phyloP scores from a whole-genome alignment of 1,140 invertebrate genomes.

The Diorhabda sublineata region DNA sequence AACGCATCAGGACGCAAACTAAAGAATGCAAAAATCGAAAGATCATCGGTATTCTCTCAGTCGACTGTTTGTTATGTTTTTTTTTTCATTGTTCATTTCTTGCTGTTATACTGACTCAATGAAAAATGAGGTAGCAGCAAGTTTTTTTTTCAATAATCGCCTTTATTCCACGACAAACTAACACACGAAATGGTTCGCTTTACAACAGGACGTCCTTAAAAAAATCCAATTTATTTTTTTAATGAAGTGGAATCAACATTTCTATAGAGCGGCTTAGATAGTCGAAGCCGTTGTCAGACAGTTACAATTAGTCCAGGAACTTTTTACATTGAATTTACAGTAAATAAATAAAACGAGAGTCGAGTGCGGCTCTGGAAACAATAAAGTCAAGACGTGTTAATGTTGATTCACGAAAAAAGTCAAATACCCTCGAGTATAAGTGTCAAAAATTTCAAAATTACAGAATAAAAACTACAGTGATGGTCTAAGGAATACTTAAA shows the following conservation, averaged over 20 bases:
- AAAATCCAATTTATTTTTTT: slow-evolving; percentile 33
- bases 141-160: slow-evolving; percentile 11
- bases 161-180: slow-evolving; percentile 10
- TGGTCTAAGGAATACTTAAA: too few relatives aligned
- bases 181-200: slow-evolving; percentile 7
- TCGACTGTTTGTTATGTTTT: slow-evolving; percentile 20
- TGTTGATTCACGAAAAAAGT: too few relatives aligned
- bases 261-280: slow-evolving; percentile 14
- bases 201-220: slow-evolving; percentile 19
- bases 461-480: too few relatives aligned
- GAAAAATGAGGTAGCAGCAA: slow-evolving; percentile 32
- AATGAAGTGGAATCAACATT: slow-evolving; percentile 8
- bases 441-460: too few relatives aligned
- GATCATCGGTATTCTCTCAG: neutral
- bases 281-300: too few relatives aligned
- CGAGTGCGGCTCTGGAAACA: too few relatives aligned
- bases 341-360: too few relatives aligned
- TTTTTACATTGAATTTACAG: too few relatives aligned
- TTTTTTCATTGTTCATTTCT: neutral
- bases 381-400: too few relatives aligned
- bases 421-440: too few relatives aligned
- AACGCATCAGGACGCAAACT: neutral
- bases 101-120: slow-evolving; percentile 22
- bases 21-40: slow-evolving; percentile 3
- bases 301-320: too few relatives aligned